These are phyloP conservation scores for Calameuta pallipes DNA, from an alignment of 2,888 invertebrate species.

Conservation along the genomic window DNA sequence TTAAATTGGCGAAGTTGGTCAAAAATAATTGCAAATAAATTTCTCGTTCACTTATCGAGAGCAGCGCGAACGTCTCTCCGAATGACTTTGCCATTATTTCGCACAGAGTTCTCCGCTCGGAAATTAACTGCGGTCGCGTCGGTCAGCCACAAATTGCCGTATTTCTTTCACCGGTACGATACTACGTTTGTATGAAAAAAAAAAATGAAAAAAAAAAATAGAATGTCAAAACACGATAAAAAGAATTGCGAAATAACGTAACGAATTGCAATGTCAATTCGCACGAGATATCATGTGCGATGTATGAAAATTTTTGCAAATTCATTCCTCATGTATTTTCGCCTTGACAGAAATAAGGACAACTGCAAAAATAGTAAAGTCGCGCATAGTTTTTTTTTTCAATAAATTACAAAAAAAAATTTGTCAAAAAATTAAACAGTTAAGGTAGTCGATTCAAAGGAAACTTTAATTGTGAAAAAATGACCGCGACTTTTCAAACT, in stretches of 20 bases:
- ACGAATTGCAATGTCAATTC: not conserved
- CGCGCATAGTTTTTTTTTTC: not conserved
- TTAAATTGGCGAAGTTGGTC: not conserved
- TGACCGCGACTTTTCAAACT: not conserved
- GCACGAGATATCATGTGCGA: not conserved
- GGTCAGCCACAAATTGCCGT: constrained; percentile 42
- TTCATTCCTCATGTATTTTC: not conserved
- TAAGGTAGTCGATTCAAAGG: not conserved
- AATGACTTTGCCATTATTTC: not conserved
- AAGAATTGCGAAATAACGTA: not conserved
- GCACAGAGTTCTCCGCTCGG: not conserved
- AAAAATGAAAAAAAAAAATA: not conserved
- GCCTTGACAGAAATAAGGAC: not conserved
- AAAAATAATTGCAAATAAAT: not conserved
- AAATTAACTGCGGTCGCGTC: constrained; percentile 49
- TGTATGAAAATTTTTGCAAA: not conserved
- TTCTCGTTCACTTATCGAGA: not conserved
- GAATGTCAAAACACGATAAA: not conserved
- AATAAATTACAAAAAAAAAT: not conserved
- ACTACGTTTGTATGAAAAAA: not conserved
- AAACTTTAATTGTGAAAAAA: not conserved
- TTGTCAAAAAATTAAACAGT: not conserved
- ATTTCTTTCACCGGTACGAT: not conserved
- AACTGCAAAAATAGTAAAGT: not conserved
- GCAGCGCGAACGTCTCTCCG: not conserved